A percentile compares a stretch with the other conserved stretches of the same genome.
Conservation (phyloP, 2,797 vertebrate genomes). For the Nasua narica region DNA sequence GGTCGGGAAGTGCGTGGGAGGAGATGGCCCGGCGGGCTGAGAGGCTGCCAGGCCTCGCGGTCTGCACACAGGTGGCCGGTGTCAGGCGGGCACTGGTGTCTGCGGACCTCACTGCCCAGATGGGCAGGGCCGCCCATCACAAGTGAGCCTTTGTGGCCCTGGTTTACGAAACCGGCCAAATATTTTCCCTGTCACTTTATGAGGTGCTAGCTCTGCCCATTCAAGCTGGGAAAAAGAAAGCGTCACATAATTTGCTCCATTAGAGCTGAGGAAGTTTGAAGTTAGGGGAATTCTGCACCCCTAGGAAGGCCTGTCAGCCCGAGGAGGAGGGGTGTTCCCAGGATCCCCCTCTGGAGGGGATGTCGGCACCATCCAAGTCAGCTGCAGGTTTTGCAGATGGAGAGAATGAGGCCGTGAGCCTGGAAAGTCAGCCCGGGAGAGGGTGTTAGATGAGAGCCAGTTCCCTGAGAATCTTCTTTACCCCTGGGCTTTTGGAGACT, state of each 20-base stretch:
- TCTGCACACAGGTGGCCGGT: conserved; percentile 75
- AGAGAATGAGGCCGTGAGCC: background rate
- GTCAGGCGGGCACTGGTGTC: conserved; percentile 50
- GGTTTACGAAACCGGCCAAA: conserved; percentile 63
- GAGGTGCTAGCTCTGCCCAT: conserved; percentile 73
- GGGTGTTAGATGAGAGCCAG: background rate
- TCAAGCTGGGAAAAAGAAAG: conserved; percentile 69
- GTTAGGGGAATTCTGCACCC: conserved; percentile 32
- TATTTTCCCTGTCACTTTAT: conserved; percentile 74
- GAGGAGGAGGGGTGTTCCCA: background rate
- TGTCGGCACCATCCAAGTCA: background rate
- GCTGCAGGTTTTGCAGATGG: background rate
- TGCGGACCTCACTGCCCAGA: conserved; percentile 49
- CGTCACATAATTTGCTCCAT: conserved; percentile 42
- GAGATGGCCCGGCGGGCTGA: background rate
- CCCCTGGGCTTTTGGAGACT: no score
- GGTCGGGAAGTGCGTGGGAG: background rate
- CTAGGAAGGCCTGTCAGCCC: background rate
- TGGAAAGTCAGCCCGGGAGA: background rate
- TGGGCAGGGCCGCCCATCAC: conserved; percentile 57
- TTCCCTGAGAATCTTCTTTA: background rate
- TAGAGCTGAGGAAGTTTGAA: conserved; percentile 51
- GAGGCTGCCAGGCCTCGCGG: conserved; percentile 66
- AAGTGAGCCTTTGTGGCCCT: conserved; percentile 71
- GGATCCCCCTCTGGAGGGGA: background rate